A percentile compares a stretch with the other conserved stretches of the same genome.
These are phyloP conservation scores for Dendronephthya gigantea DNA, from an alignment of 64 coral and sea anemone genomes.

Conservation along the genomic window DNA sequence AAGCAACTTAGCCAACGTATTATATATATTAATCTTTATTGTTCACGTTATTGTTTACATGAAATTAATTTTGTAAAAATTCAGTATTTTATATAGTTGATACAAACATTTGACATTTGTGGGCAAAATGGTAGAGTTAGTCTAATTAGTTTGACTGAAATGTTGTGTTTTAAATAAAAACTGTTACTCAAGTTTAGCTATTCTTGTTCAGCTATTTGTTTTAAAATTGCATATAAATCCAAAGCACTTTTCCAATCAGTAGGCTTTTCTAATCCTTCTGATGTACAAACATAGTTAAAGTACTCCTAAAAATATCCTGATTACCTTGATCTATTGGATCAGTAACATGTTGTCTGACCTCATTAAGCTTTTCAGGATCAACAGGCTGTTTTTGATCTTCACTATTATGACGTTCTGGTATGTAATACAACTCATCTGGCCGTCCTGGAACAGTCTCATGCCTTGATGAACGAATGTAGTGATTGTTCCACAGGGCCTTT, in stretches of 20 bases:
- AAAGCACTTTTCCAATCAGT: background rate
- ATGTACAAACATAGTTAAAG: conserved; percentile 6
- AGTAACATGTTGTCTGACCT: background rate
- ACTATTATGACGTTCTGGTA: conserved; percentile 12
- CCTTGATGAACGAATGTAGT: background rate
- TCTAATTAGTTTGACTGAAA: too few species aligned
- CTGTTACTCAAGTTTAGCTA: background rate
- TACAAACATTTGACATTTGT: background rate
- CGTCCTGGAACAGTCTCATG: background rate
- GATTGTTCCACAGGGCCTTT: background rate
- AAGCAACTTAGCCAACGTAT: too few species aligned
- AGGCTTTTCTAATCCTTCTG: background rate
- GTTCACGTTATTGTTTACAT: too few species aligned
- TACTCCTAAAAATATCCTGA: background rate
- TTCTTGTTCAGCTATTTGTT: conserved; percentile 12
- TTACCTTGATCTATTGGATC: background rate
- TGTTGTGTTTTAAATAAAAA: background rate
- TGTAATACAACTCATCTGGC: conserved; percentile 3
- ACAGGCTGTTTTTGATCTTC: background rate
- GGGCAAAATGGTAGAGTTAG: too few species aligned
- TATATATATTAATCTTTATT: too few species aligned
- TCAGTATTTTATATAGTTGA: background rate
- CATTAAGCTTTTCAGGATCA: background rate
- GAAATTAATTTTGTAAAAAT: too few species aligned
- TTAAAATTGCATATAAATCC: conserved; percentile 4